These are phyloP conservation scores for Pissodes strobi DNA, from an alignment of 1,140 invertebrate genomes.

Conservation along the genomic window DNA sequence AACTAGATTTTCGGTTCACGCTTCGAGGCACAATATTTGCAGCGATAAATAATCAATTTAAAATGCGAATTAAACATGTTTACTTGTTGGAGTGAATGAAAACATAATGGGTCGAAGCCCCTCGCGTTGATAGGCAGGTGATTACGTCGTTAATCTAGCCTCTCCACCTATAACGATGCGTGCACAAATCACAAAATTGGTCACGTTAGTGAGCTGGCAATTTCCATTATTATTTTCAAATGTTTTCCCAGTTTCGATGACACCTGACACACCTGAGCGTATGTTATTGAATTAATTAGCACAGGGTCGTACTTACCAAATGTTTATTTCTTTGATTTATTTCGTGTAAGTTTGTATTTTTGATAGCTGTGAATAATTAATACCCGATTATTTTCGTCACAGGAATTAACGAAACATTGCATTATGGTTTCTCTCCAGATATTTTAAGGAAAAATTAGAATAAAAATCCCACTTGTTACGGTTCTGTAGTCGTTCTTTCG, in stretches of 20 bases:
- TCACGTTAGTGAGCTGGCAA: constrained; percentile 32
- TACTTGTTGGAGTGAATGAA: neutral
- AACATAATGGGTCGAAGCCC: neutral
- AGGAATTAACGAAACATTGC: no score
- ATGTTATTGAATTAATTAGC: constrained; percentile 12
- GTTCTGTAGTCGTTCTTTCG: no score
- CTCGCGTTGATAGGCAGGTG: neutral
- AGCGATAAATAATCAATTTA: constrained; percentile 1
- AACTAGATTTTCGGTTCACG: neutral
- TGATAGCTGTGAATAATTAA: no score
- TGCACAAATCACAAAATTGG: constrained; percentile 12
- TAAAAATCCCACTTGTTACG: no score
- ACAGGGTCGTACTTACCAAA: neutral
- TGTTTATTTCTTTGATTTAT: no score
- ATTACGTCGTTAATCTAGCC: neutral
- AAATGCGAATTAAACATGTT: neutral
- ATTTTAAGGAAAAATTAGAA: no score
- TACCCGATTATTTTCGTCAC: no score
- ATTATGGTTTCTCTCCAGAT: no score
- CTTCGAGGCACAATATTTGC: neutral
- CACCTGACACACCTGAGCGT: constrained; percentile 21
- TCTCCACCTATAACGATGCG: constrained; percentile 9
- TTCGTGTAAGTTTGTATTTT: no score
- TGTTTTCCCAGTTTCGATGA: neutral
- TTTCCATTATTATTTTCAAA: constrained; percentile 31